Conservation (phyloP, 1,140 invertebrate species). For the Temnothorax curvispinosus region DNA sequence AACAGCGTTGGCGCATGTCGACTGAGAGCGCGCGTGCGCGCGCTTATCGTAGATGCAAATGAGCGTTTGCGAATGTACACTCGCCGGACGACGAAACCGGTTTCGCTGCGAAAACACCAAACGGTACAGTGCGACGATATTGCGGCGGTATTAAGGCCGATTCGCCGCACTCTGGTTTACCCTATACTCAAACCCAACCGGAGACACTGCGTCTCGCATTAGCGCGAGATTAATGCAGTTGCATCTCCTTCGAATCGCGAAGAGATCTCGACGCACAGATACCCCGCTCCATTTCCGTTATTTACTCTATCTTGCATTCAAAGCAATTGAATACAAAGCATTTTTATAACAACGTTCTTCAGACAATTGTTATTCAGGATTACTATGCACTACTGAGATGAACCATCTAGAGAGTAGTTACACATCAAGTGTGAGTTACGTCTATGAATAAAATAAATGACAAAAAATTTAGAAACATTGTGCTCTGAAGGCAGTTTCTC, state of each 20-base stretch:
- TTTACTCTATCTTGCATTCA: neutral
- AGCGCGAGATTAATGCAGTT: neutral
- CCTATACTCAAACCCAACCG: neutral
- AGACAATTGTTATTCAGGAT: neutral
- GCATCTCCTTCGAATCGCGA: neutral
- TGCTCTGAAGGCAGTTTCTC: too few relatives aligned
- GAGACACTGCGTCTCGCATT: neutral
- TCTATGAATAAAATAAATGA: too few relatives aligned
- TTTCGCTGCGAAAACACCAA: conserved; percentile 12
- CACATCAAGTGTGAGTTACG: too few relatives aligned
- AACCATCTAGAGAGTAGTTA: too few relatives aligned
- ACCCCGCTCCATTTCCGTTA: neutral
- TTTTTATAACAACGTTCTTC: neutral
- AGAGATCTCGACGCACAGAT: neutral
- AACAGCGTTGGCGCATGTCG: conserved; percentile 4
- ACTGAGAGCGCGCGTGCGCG: neutral
- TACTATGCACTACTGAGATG: too few relatives aligned
- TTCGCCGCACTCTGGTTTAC: conserved; percentile 9
- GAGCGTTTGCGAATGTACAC: conserved; percentile 1
- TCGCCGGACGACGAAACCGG: conserved; percentile 17
- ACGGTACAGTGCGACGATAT: conserved; percentile 18
- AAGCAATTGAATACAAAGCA: neutral
- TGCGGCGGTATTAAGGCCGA: conserved; percentile 11
- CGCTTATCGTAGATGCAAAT: conserved; percentile 47
- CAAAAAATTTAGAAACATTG: too few relatives aligned